These are phyloP conservation scores for Passerculus sandwichensis DNA, from an alignment of 2,797 vertebrate species.

Conservation along the genomic window DNA sequence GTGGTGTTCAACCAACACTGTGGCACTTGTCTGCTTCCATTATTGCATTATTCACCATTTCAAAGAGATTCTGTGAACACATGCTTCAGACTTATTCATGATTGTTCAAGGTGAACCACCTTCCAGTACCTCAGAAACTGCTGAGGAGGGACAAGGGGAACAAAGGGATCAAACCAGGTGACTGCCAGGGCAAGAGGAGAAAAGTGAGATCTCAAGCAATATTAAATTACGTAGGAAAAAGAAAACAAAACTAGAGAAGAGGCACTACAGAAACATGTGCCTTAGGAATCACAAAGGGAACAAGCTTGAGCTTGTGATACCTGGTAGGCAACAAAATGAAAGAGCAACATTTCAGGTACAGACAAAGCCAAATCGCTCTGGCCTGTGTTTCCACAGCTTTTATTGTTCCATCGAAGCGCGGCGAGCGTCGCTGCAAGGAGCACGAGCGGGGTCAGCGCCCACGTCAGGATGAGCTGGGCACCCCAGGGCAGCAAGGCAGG, in stretches of 20 bases:
- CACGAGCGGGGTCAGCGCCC: not conserved
- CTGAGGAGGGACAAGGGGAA: not conserved
- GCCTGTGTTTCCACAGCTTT: not conserved
- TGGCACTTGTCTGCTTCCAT: not conserved
- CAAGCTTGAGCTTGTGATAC: not conserved
- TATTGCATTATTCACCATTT: not conserved
- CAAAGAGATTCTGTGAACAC: not conserved
- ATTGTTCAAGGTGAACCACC: not conserved
- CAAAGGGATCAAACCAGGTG: not conserved
- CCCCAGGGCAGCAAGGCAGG: not conserved
- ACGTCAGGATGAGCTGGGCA: not conserved
- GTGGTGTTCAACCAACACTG: not conserved
- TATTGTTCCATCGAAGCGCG: not conserved
- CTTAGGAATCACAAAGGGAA: not conserved
- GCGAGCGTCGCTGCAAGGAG: fast-evolving
- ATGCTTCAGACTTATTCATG: not conserved
- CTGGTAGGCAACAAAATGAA: not conserved
- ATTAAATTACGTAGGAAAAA: not conserved
- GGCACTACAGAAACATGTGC: not conserved
- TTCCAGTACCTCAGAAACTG: not conserved
- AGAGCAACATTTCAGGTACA: not conserved
- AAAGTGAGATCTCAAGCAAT: not conserved
- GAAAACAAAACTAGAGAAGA: not conserved
- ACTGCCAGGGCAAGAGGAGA: not conserved
- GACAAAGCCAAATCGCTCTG: not conserved